These are phyloP conservation scores for Glyphotaelius pellucidus DNA, from an alignment of 2,888 invertebrate species.

Conservation along the genomic window DNA sequence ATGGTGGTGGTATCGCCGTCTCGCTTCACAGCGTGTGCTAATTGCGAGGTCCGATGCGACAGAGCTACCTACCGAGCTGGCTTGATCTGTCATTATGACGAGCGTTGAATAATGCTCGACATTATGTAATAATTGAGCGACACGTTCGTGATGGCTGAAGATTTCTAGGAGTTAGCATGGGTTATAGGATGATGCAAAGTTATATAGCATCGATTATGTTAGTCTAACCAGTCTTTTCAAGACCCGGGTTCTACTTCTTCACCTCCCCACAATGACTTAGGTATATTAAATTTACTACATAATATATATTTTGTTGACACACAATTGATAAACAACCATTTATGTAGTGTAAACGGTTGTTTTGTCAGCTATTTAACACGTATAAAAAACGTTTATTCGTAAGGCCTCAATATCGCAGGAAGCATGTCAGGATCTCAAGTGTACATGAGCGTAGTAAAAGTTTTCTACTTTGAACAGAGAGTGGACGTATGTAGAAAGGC, in stretches of 20 bases:
- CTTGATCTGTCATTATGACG: neutral
- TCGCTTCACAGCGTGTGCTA: slow-evolving; percentile 59
- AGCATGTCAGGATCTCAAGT: too few relatives aligned
- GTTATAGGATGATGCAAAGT: neutral
- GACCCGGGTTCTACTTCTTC: neutral
- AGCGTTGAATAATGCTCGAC: slow-evolving; percentile 17
- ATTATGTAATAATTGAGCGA: slow-evolving; percentile 37
- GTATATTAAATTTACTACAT: too few relatives aligned
- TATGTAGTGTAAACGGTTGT: too few relatives aligned
- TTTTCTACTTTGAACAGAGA: too few relatives aligned
- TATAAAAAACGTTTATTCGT: too few relatives aligned
- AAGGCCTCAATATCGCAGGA: too few relatives aligned
- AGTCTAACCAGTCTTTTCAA: neutral
- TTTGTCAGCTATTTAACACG: too few relatives aligned
- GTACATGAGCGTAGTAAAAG: too few relatives aligned
- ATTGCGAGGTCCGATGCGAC: slow-evolving; percentile 47
- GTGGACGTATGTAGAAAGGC: too few relatives aligned
- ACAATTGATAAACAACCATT: too few relatives aligned
- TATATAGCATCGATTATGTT: neutral
- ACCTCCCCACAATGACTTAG: neutral
- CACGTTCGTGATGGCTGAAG: slow-evolving; percentile 26
- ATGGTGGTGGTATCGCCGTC: slow-evolving; percentile 32
- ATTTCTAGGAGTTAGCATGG: neutral
- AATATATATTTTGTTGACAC: too few relatives aligned
- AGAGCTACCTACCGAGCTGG: slow-evolving; percentile 2